phyloP scores from a whole-genome alignment of 2,888 invertebrate genomes.

The Volucella zonaria region DNA sequence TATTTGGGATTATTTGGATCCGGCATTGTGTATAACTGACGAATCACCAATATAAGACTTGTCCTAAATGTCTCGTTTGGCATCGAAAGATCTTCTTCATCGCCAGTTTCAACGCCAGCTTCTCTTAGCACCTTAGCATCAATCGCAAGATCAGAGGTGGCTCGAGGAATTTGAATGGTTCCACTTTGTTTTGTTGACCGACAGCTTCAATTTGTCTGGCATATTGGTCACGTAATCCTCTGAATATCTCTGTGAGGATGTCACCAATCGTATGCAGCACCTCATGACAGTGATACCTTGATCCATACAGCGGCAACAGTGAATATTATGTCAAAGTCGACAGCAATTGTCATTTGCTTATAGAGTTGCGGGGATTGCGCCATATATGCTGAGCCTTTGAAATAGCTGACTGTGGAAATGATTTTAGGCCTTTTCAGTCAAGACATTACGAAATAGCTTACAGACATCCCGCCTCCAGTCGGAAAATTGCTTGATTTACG shows the following conservation, averaged over 20 bases:
- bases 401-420: conserved; percentile 88
- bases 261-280: conserved; percentile 93
- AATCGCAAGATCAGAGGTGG: conserved; percentile 94
- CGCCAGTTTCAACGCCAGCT: conserved; percentile 93
- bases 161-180: conserved; percentile 97
- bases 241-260: conserved; percentile 96
- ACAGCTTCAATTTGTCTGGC: conserved; percentile 93
- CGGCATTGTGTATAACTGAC: conserved; percentile 99
- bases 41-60: conserved; percentile 98
- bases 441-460: conserved; percentile 93
- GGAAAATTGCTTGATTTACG: conserved; percentile 98
- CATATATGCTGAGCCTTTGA: conserved; percentile 90
- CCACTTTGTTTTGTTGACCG: conserved; percentile 94
- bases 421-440: too few species aligned
- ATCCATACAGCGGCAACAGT: too few species aligned
- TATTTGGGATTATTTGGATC: conserved; percentile 93
- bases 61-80: conserved; percentile 98
- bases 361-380: conserved; percentile 99
- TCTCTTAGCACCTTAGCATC: conserved; percentile 94
- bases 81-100: conserved; percentile 97
- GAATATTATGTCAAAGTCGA: conserved; percentile 96
- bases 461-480: conserved; percentile 94
- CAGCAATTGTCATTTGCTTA: conserved; percentile 99
- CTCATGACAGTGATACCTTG: conserved; percentile 99
- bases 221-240: conserved; percentile 91